Evolutionary conservation across 2,113 vertebrate genomes (phyloP).

Genomic region (Mystacornis crossleyi): DNA sequence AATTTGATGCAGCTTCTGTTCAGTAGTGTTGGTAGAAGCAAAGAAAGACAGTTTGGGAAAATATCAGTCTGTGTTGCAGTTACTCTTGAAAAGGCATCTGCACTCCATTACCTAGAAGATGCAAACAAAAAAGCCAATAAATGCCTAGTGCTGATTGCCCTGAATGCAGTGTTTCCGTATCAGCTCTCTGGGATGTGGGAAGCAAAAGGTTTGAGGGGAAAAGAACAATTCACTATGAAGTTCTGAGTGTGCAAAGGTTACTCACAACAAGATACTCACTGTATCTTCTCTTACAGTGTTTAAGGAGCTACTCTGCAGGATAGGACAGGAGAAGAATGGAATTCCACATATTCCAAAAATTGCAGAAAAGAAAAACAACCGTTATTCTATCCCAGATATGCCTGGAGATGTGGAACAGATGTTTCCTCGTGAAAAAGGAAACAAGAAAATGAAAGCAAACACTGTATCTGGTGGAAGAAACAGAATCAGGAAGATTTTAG

Average conservation of each 20-base stretch:
- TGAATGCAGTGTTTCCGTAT: not conserved
- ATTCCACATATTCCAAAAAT: conserved; percentile 94
- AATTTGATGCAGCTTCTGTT: not conserved
- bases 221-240: not conserved
- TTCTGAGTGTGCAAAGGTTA: not conserved
- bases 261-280: not conserved
- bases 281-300: conserved; percentile 81
- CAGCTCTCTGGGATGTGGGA: not conserved
- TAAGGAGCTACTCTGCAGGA: conserved; percentile 92
- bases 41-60: not conserved
- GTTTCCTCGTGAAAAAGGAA: conserved; percentile 87
- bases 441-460: conserved; percentile 94
- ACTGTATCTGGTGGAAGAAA: conserved; percentile 94
- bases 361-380: conserved; percentile 94
- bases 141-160: not conserved
- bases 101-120: not conserved
- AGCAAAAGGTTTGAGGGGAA: not conserved
- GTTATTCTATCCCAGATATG: conserved; percentile 95
- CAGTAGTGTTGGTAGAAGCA: not conserved
- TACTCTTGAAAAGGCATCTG: not conserved
- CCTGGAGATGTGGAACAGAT: conserved; percentile 89
- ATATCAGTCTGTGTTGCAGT: not conserved
- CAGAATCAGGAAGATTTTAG: conserved; percentile 95
- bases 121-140: not conserved
- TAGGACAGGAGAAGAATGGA: conserved; percentile 89